phyloP scores from a whole-genome alignment of 2,888 invertebrate species.

The Macrophya annulata region DNA sequence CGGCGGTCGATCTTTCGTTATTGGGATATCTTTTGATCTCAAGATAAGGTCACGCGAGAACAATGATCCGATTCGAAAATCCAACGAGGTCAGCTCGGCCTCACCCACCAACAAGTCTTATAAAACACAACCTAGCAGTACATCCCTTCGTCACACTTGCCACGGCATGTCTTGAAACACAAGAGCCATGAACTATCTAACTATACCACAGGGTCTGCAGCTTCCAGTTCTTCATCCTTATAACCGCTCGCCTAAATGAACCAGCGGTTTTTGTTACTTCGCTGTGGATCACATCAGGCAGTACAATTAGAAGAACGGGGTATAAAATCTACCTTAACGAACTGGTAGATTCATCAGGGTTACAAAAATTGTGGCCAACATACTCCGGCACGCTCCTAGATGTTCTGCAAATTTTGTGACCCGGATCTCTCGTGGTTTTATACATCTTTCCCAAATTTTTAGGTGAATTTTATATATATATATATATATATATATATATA shows the following conservation, averaged over 20 bases:
- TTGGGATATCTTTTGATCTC: slow-evolving; percentile 9
- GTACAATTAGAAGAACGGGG: slow-evolving; percentile 46
- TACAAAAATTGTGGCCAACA: neutral
- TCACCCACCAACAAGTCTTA: slow-evolving; percentile 22
- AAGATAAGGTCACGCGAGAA: slow-evolving; percentile 44
- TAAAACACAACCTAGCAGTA: neutral
- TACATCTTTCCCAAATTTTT: neutral
- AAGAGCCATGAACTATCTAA: slow-evolving; percentile 25
- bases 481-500: no score
- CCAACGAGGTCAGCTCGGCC: slow-evolving; percentile 22
- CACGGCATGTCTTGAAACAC: slow-evolving; percentile 49
- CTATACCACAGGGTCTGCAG: slow-evolving; percentile 8
- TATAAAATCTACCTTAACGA: slow-evolving; percentile 53
- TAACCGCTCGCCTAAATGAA: slow-evolving; percentile 47
- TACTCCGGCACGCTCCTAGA: neutral
- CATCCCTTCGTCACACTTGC: slow-evolving; percentile 54
- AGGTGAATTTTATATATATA: neutral
- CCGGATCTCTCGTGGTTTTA: no score
- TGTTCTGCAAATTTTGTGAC: neutral
- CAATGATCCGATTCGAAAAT: slow-evolving; percentile 44
- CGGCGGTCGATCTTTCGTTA: neutral
- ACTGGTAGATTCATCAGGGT: slow-evolving; percentile 40
- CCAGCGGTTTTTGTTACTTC: slow-evolving; percentile 50
- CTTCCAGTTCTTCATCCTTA: slow-evolving; percentile 10
- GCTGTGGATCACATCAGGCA: slow-evolving; percentile 25